Percentiles rank a stretch among this genome's conserved stretches.
Evolutionary conservation across 2,113 vertebrate species (phyloP).

Genomic region (Rhipidura dahli): DNA sequence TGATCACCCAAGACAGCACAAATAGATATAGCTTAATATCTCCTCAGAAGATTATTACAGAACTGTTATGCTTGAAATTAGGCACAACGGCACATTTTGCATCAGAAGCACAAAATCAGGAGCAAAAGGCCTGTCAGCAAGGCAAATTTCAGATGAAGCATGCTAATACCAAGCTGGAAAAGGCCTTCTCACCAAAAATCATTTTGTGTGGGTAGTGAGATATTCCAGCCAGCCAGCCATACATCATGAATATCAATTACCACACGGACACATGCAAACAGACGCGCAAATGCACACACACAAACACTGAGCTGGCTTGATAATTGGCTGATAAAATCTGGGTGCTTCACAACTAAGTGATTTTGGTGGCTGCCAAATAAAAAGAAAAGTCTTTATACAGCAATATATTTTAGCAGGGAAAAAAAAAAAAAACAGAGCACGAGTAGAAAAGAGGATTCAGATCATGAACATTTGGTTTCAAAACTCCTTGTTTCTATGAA

Average conservation of each 20-base stretch:
- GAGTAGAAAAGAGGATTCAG: conserved; percentile 55
- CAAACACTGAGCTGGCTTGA: conserved; percentile 65
- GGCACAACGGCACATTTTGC: neutral
- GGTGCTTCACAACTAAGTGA: conserved; percentile 65
- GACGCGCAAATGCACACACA: conserved; percentile 50
- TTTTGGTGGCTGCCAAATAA: conserved; percentile 63
- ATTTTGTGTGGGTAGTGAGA: conserved; percentile 70
- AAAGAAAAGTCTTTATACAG: conserved; percentile 52
- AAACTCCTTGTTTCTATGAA: conserved; percentile 56
- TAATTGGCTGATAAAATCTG: conserved; percentile 71
- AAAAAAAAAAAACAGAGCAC: conserved; percentile 30
- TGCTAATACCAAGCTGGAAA: conserved; percentile 53
- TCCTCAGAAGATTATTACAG: neutral
- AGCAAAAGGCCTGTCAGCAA: conserved; percentile 15
- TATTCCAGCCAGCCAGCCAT: conserved; percentile 69
- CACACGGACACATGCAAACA: conserved; percentile 40
- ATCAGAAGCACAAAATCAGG: neutral
- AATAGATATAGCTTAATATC: conserved; percentile 7
- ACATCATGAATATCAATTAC: conserved; percentile 67
- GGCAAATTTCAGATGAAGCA: conserved; percentile 35
- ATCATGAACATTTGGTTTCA: conserved; percentile 50
- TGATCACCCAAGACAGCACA: neutral
- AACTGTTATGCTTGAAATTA: neutral
- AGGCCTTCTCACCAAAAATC: conserved; percentile 56
- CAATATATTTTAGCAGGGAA: conserved; percentile 62